Evolutionary conservation across 2,888 invertebrate genomes (phyloP).

Genomic region (Cantharis flavilabris): DNA sequence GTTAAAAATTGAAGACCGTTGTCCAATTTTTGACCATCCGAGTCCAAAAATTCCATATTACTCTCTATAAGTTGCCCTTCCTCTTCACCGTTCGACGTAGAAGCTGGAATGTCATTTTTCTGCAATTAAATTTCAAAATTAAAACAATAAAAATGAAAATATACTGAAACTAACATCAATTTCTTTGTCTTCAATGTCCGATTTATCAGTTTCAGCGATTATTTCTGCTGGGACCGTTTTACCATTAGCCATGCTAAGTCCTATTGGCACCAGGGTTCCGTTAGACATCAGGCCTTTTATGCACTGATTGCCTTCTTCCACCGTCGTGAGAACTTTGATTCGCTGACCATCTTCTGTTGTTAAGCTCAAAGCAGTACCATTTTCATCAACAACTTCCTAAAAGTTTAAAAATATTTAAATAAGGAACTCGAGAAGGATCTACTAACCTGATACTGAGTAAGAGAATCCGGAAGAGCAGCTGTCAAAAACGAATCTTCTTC

Average conservation of each 20-base stretch:
- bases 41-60: conserved; percentile 24
- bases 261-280: conserved; percentile 54
- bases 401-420: background rate
- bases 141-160: background rate
- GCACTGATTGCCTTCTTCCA: conserved; percentile 59
- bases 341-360: conserved; percentile 72
- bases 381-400: conserved; percentile 67
- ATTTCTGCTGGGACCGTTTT: conserved; percentile 36
- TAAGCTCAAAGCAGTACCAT: conserved; percentile 70
- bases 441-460: conserved; percentile 34
- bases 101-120: background rate
- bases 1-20: conserved; percentile 59
- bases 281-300: conserved; percentile 56
- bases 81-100: background rate
- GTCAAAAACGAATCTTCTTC: conserved; percentile 9
- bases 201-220: conserved; percentile 2
- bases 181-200: conserved; percentile 1
- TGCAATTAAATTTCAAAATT: background rate
- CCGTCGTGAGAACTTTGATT: conserved; percentile 63
- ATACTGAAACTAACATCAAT: background rate
- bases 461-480: conserved; percentile 19
- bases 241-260: conserved; percentile 45
- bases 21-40: conserved; percentile 27
- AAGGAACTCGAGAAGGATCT: too few relatives aligned
- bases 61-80: conserved; percentile 17